phyloP scores from a whole-genome alignment of 2,797 vertebrate species.

The Crenuchus spilurus region DNA sequence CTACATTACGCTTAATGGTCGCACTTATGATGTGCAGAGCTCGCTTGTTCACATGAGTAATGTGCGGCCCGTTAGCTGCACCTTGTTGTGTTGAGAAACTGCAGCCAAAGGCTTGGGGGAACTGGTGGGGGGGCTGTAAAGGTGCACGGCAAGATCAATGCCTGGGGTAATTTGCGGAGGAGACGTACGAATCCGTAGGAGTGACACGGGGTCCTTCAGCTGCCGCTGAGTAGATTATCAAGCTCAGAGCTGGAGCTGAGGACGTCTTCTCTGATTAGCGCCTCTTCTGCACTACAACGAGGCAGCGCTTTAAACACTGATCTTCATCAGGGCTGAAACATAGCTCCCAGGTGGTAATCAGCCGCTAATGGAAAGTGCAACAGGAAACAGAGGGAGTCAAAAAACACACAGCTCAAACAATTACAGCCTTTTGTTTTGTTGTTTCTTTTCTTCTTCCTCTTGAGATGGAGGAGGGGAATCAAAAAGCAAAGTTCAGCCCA shows the following conservation, averaged over 20 bases:
- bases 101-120: constrained; percentile 27
- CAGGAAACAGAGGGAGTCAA: constrained; percentile 62
- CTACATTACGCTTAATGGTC: constrained; percentile 76
- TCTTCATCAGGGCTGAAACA: constrained; percentile 64
- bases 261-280: constrained; percentile 48
- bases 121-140: constrained; percentile 1
- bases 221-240: constrained; percentile 45
- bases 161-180: constrained; percentile 39
- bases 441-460: neutral
- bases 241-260: constrained; percentile 32
- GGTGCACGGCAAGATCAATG: constrained; percentile 40
- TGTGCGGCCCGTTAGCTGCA: constrained; percentile 68
- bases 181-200: constrained; percentile 27
- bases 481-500: constrained; percentile 35
- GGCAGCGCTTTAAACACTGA: constrained; percentile 40
- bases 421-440: constrained; percentile 34
- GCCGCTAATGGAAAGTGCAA: constrained; percentile 64
- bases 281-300: constrained; percentile 26
- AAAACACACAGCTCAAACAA: constrained; percentile 53
- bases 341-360: constrained; percentile 68
- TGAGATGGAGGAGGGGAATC: neutral
- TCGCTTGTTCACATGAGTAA: constrained; percentile 70
- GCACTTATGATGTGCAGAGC: constrained; percentile 65
- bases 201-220: constrained; percentile 32
- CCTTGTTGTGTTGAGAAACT: constrained; percentile 61